Evolutionary conservation across 2,888 invertebrate genomes (phyloP), one percentile per base, ranked within the genome.

Genomic region (Eupithecia exiguata): DNA sequence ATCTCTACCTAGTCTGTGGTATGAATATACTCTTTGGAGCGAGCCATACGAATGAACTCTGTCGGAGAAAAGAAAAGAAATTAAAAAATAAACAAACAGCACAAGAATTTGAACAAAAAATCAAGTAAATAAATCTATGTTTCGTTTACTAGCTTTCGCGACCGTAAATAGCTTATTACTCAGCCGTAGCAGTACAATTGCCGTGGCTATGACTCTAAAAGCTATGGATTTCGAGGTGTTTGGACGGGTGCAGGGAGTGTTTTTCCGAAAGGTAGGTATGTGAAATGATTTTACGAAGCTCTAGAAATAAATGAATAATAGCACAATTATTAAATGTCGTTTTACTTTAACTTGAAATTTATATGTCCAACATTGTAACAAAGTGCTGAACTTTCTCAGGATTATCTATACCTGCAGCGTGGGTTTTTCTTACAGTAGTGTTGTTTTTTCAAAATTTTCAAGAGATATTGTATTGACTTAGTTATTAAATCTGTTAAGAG

Each of bases 221-320:
- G 86, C 91, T 46, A 82, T 92, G 21, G 95, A 96, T 86, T 96
- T 96, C 83, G 96, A 96, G 89, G 94, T 96, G 49, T 96, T 89
- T 82, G 96, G 96, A 62, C 86, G 88, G 77, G 96, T 96, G 1
- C 96, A 96, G 92, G 95, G 96, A 79, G 96, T 96, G 35, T 96
- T 96, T 85, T 96, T 96, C 81, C 88, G 96, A 71, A 96, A 96
- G 95, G 96, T 95, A 96, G 95, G 96, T 95, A 88, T n/a, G 5
- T 1, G 16, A 49, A 49, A 9, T n/a, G 18, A 5, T n/a, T 49
- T n/a, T 9, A n/a, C n/a, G n/a, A 49, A n/a, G 6, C 6, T 18
- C 5, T 5, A 18, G 16, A 43, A 43, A 5, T 49, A 49, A 49
- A 49, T 30, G 9, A n/a, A 1, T n/a, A n/a, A 0, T 18, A 49